These are phyloP conservation scores for Pogonus chalceus DNA, from an alignment of 1,140 invertebrate species.

Conservation along the genomic window DNA sequence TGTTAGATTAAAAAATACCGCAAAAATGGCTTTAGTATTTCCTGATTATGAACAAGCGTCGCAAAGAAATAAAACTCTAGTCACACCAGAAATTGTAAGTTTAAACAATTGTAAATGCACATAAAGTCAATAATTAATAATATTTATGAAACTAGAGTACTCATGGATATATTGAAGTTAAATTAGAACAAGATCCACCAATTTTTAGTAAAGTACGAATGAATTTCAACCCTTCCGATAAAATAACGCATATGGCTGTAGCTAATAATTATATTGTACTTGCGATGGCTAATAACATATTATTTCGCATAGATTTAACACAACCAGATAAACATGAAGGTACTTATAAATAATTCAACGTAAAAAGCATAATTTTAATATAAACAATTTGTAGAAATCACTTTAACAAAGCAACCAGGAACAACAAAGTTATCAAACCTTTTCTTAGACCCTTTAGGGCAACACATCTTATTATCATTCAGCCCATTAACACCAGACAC, in stretches of 20 bases:
- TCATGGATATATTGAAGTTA: conserved; percentile 58
- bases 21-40: conserved; percentile 59
- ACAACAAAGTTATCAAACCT: conserved; percentile 58
- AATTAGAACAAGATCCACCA: conserved; percentile 55
- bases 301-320: conserved; percentile 74
- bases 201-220: conserved; percentile 73
- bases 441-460: conserved; percentile 78
- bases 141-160: conserved; percentile 36
- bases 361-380: conserved; percentile 9
- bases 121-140: not conserved
- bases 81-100: conserved; percentile 38
- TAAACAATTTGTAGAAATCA: conserved; percentile 41
- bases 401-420: conserved; percentile 46
- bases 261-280: conserved; percentile 74
- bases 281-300: conserved; percentile 69
- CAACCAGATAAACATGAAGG: conserved; percentile 68
- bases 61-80: conserved; percentile 37
- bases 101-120: conserved; percentile 11
- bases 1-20: too few species aligned
- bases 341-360: conserved; percentile 32
- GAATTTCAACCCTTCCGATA: conserved; percentile 63
- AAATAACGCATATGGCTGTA: conserved; percentile 68
- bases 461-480: conserved; percentile 72
- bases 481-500: conserved; percentile 49
- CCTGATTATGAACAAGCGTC: conserved; percentile 68